Evolutionary conservation across 2,113 vertebrate genomes (phyloP).

Genomic region (Rousettus leschenaultii): DNA sequence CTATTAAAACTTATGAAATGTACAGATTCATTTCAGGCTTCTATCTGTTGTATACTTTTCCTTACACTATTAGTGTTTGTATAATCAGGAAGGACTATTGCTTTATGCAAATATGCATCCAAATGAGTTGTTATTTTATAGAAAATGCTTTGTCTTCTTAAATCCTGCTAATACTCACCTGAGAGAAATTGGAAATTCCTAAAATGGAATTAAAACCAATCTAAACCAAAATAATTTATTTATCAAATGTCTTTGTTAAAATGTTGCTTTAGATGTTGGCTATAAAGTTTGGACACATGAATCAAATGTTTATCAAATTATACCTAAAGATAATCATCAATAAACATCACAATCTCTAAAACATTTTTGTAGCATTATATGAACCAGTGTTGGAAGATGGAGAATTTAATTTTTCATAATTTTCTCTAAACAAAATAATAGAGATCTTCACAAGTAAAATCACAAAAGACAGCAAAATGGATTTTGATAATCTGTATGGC

Average conservation of each 20-base stretch:
- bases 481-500: constrained; percentile 6
- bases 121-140: constrained; percentile 35
- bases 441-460: background rate
- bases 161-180: constrained; percentile 70
- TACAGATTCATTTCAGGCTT: background rate
- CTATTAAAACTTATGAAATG: background rate
- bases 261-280: constrained; percentile 35
- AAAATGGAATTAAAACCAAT: constrained; percentile 55
- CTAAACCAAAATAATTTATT: constrained; percentile 23
- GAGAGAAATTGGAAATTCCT: constrained; percentile 64
- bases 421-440: constrained; percentile 43
- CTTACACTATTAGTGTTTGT: background rate
- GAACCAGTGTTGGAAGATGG: background rate
- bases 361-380: constrained; percentile 27
- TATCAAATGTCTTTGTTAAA: constrained; percentile 45
- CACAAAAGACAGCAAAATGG: background rate
- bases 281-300: constrained; percentile 45
- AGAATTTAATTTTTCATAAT: constrained; percentile 57
- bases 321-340: constrained; percentile 53
- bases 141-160: constrained; percentile 59
- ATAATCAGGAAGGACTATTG: background rate
- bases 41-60: background rate
- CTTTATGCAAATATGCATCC: constrained; percentile 4
- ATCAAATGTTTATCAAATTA: constrained; percentile 42
- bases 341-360: constrained; percentile 54